phyloP scores from a whole-genome alignment of 2,888 invertebrate species.

The Halictus quadricinctus region DNA sequence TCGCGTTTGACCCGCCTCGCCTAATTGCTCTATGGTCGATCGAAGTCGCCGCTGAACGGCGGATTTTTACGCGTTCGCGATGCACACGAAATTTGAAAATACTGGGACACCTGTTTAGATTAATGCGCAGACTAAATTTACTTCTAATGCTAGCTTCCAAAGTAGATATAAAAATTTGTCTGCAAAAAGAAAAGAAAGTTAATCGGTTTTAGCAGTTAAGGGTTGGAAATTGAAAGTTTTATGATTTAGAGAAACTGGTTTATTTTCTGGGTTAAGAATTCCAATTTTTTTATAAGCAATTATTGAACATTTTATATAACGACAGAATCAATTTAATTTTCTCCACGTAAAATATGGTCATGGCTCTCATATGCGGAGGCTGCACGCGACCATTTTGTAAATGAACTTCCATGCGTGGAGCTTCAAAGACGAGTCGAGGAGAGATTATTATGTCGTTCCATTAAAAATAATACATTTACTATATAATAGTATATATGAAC shows the following conservation, averaged over 20 bases:
- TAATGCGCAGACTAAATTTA: too few relatives aligned
- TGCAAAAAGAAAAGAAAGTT: too few relatives aligned
- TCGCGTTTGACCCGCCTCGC: background rate
- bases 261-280: too few relatives aligned
- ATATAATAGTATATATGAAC: background rate
- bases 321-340: background rate
- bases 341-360: background rate
- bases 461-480: background rate
- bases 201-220: too few relatives aligned
- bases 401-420: background rate
- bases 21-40: conserved; percentile 16
- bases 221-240: too few relatives aligned
- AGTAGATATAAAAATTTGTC: too few relatives aligned
- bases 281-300: background rate
- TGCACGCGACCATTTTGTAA: background rate
- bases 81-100: background rate
- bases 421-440: background rate
- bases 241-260: too few relatives aligned
- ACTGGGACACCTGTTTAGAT: background rate
- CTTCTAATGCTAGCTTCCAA: too few relatives aligned
- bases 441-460: background rate
- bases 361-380: background rate
- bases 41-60: background rate
- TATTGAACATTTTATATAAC: too few relatives aligned
- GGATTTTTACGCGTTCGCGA: background rate